Percentiles rank a stretch among this genome's conserved stretches.
phyloP scores from a whole-genome alignment of 2,888 invertebrate species.

The Coelogynopora nodosa region DNA sequence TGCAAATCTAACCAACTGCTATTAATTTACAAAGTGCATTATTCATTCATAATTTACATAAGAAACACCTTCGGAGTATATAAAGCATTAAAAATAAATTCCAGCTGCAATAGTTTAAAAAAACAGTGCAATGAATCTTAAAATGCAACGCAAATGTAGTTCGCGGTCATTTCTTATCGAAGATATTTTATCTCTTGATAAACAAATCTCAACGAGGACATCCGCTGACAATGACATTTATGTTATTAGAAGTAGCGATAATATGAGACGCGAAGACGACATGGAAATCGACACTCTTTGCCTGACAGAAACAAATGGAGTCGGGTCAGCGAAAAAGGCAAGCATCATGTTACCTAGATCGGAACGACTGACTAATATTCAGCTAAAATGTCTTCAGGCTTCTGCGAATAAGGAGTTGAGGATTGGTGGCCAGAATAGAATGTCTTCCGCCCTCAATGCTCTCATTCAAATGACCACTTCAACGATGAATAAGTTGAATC shows the following conservation, averaged over 20 bases:
- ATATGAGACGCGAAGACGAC: too few species aligned
- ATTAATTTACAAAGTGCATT: too few species aligned
- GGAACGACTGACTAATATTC: background rate
- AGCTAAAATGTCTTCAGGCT: background rate
- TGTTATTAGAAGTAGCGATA: background rate
- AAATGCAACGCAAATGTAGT: background rate
- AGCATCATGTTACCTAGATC: background rate
- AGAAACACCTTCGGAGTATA: too few species aligned
- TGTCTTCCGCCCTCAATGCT: background rate
- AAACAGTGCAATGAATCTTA: background rate
- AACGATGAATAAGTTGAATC: background rate
- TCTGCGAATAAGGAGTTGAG: background rate
- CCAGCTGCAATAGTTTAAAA: too few species aligned
- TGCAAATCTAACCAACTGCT: too few species aligned
- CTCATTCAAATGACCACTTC: conserved; percentile 17
- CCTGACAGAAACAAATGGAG: background rate
- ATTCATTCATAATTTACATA: too few species aligned
- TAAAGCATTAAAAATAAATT: too few species aligned
- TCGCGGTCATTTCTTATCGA: background rate
- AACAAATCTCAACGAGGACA: background rate
- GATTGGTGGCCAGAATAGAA: too few species aligned
- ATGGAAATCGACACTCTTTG: background rate
- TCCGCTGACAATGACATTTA: background rate
- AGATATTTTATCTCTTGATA: background rate
- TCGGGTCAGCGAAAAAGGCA: background rate